Evolutionary conservation across 2,888 invertebrate species (phyloP).

Genomic region (Trichogramma evanescens): DNA sequence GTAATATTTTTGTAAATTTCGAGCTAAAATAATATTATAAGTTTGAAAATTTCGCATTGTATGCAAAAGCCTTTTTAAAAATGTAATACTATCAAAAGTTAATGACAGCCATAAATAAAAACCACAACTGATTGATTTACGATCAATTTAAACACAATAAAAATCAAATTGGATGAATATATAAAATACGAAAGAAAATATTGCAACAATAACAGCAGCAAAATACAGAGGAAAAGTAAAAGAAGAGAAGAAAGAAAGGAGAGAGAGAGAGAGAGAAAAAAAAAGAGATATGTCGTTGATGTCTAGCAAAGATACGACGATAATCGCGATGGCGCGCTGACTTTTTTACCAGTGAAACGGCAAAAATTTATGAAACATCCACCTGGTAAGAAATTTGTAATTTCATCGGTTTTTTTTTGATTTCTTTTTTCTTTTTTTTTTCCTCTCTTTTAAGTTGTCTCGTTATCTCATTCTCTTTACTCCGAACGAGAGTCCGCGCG

Average conservation of each 20-base stretch:
- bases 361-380: constrained; percentile 22
- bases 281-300: constrained; percentile 38
- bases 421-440: background rate
- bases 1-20: too few relatives aligned
- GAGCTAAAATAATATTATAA: too few relatives aligned
- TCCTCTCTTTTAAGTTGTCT: background rate
- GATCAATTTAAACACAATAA: too few relatives aligned
- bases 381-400: constrained; percentile 14
- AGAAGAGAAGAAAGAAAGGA: constrained; percentile 10
- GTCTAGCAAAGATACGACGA: constrained; percentile 41
- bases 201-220: too few relatives aligned
- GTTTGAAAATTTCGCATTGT: too few relatives aligned
- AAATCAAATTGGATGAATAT: too few relatives aligned
- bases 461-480: background rate
- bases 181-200: too few relatives aligned
- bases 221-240: too few relatives aligned
- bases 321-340: constrained; percentile 33
- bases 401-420: constrained; percentile 12
- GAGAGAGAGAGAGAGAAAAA: constrained; percentile 19
- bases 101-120: too few relatives aligned
- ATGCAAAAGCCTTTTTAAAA: too few relatives aligned
- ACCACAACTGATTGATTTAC: too few relatives aligned
- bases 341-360: constrained; percentile 22
- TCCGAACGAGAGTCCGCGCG: background rate
- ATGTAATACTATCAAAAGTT: too few relatives aligned